These are phyloP conservation scores for Ormyrus nitidulus DNA, from an alignment of 2,888 invertebrate species.

Conservation along the genomic window DNA sequence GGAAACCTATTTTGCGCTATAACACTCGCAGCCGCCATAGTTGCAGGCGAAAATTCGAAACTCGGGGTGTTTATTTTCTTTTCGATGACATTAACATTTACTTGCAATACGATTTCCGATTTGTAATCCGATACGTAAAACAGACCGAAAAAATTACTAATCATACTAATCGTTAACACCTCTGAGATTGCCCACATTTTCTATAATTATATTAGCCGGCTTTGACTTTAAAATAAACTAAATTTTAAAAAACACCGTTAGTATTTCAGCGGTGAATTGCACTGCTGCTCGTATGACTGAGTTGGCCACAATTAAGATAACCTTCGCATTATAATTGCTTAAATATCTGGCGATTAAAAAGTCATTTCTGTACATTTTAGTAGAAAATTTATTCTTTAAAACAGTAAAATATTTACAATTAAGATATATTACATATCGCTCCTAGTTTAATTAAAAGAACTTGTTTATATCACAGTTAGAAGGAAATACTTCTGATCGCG, in stretches of 20 bases:
- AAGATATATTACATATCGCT: background rate
- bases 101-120: constrained; percentile 9
- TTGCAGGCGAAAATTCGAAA: constrained; percentile 41
- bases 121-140: constrained; percentile 25
- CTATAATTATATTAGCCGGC: no score
- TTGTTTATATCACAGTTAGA: background rate
- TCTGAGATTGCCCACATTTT: constrained; percentile 31
- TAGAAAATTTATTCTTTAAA: no score
- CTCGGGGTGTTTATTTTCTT: background rate
- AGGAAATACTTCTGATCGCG: background rate
- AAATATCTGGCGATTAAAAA: no score
- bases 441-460: background rate
- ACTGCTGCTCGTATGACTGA: no score
- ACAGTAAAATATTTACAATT: no score
- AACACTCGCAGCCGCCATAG: constrained; percentile 53
- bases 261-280: no score
- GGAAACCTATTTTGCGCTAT: constrained; percentile 78
- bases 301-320: no score
- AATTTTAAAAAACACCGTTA: no score
- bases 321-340: no score
- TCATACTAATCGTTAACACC: constrained; percentile 1
- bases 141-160: constrained; percentile 20
- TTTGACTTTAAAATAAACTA: no score
- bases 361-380: no score
- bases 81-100: constrained; percentile 35